Conservation (phyloP, 37 sponge, comb jelly and placozoan genomes). For the Diacarnus erythraeanus region DNA sequence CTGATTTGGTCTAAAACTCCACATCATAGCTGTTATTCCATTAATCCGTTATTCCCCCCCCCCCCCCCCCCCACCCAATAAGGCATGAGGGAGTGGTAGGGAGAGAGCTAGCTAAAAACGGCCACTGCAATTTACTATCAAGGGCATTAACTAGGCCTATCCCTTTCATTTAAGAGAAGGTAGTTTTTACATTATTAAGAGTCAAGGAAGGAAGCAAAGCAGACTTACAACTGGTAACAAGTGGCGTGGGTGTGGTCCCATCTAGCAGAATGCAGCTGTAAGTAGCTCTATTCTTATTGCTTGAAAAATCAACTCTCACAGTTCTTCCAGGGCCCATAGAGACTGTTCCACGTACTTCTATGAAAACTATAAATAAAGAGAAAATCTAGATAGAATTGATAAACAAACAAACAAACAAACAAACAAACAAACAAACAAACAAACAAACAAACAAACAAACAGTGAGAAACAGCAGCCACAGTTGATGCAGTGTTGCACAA, state of each 20-base stretch:
- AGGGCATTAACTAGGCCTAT: too few species aligned
- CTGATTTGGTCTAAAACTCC: too few species aligned
- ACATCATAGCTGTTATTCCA: too few species aligned
- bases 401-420: too few species aligned
- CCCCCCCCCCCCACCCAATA: too few species aligned
- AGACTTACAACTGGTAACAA: slow-evolving; percentile 14
- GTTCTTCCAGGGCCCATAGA: neutral
- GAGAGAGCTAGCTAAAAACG: too few species aligned
- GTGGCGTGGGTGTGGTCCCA: slow-evolving; percentile 1
- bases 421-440: neutral
- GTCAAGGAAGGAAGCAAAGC: too few species aligned
- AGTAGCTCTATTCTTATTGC: neutral
- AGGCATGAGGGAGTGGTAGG: too few species aligned
- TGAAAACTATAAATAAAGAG: neutral
- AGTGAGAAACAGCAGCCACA: neutral
- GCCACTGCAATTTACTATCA: too few species aligned
- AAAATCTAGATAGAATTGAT: slow-evolving; percentile 1
- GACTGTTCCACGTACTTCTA: slow-evolving; percentile 9
- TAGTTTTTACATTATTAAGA: too few species aligned
- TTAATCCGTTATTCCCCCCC: too few species aligned
- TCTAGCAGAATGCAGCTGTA: slow-evolving; percentile 25
- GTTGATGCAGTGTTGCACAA: neutral
- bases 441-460: neutral
- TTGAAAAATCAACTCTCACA: slow-evolving; percentile 18
- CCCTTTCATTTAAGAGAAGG: too few species aligned